Evolutionary conservation across 1,140 invertebrate genomes (phyloP).

Genomic region (Hycleus phaleratus): DNA sequence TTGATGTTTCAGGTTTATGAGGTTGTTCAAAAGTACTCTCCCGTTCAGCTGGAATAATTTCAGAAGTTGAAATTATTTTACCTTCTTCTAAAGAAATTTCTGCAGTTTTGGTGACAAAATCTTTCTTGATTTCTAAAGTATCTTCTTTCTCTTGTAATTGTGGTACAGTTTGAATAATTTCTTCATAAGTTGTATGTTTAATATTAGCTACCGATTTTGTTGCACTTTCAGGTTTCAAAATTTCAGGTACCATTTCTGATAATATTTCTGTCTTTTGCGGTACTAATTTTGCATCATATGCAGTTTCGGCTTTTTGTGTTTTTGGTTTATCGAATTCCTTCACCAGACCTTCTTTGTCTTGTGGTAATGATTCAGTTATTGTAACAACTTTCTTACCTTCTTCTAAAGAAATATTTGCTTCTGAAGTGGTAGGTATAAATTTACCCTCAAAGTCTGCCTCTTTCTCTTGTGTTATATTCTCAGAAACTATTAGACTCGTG

Average conservation of each 20-base stretch:
- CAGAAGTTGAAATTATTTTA: conserved; percentile 31
- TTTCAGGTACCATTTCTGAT: conserved; percentile 23
- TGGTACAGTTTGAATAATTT: conserved; percentile 29
- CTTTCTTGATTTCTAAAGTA: conserved; percentile 13
- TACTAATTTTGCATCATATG: conserved; percentile 31
- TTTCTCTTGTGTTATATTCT: conserved; percentile 35
- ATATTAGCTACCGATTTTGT: conserved; percentile 22
- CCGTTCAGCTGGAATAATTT: conserved; percentile 36
- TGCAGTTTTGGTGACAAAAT: conserved; percentile 29
- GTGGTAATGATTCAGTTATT: conserved; percentile 34
- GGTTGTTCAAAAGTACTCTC: conserved; percentile 33
- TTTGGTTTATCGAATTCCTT: conserved; percentile 22
- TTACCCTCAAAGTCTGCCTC: conserved; percentile 36
- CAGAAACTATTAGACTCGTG: conserved; percentile 29
- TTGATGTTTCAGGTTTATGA: conserved; percentile 31
- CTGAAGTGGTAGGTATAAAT: conserved; percentile 36
- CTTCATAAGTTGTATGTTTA: conserved; percentile 30
- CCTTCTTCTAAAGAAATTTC: conserved; percentile 34
- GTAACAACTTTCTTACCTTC: conserved; percentile 38
- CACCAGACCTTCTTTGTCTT: conserved; percentile 38
- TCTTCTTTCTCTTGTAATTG: conserved; percentile 39
- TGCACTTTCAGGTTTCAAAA: conserved; percentile 24
- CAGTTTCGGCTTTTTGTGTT: conserved; percentile 30
- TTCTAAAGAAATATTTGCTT: conserved; percentile 42
- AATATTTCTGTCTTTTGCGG: conserved; percentile 32